Base-by-base conservation (phyloP, 1,140 invertebrate species). In the Orius insidiosus region DNA sequence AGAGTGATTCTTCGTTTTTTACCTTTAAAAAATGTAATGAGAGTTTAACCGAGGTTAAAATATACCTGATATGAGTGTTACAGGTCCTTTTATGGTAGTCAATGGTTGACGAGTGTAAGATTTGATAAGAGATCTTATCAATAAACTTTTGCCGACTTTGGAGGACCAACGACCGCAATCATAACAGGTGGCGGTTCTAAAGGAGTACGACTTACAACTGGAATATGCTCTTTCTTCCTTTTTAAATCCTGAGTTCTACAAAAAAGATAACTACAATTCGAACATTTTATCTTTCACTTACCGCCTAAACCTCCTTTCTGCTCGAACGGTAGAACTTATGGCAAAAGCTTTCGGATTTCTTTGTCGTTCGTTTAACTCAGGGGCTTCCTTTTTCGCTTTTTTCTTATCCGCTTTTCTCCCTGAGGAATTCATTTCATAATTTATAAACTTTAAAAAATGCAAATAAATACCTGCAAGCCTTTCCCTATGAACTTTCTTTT, bases 331-430 rank as follows among this genome's bases (percentile, higher is more conserved):
- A 5, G 88, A 93, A 55, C 95, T 83, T 53, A 97, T 86, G 18
- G 92, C 83, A 68, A 98, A 98, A 0, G 93, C 95, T 68, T 96
- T 98, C 0, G 90, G 87, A 69, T 98, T 98, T 46, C 77, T 68
- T 59, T 87, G 78, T 45, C 80, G 78, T 19, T 73, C 74, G 1
- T 70, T 73, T 2, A 78, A 50, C 46, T 72, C 68, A 53, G 75
- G 65, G 9, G 69, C 64, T 53, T 74, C 63, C 36, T 78, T 78
- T 58, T 90, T 93, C 1, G 67, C 65, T 60, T 88, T 86, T 59
- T 93, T 93, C 61, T 94, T 95, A 5, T 88, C 83, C 1, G 86
- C 86, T 65, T 94, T 96, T 0, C 81, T 71, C 8, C 86, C 85
- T 56, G 68, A 55, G n/a, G n/a, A n/a, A n/a, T n/a, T n/a, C n/a